Conservation (phyloP, 2,797 vertebrate species). For the Nannoperca australis region DNA sequence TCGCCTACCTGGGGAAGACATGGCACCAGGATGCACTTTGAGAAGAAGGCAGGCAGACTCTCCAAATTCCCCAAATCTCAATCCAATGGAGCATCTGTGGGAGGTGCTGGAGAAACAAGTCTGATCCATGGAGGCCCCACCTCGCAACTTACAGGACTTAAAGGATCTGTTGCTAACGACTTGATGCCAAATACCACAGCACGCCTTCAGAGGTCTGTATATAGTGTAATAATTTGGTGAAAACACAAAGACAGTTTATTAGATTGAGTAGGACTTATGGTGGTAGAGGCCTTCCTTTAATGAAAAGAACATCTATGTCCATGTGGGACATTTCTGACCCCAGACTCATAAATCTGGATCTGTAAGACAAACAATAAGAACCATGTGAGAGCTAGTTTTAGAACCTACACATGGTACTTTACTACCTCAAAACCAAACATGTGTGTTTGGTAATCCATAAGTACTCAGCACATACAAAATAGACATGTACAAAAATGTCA, state of each 20-base stretch:
- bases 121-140: no score
- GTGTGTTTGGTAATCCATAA: background rate
- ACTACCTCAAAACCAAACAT: conserved; percentile 25
- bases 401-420: conserved; percentile 32
- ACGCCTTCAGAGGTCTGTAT: no score
- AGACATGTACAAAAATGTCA: background rate
- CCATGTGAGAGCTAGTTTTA: conserved; percentile 44
- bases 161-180: no score
- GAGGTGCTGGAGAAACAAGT: no score
- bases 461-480: background rate
- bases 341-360: conserved; percentile 51
- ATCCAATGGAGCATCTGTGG: no score
- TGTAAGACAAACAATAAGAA: conserved; percentile 31
- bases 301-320: background rate
- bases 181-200: no score
- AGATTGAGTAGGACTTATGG: background rate
- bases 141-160: no score
- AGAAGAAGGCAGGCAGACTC: no score
- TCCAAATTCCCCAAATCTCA: no score
- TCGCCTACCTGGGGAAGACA: no score
- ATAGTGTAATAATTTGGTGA: background rate
- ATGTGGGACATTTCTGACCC: conserved; percentile 14
- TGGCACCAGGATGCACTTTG: no score
- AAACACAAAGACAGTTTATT: background rate
- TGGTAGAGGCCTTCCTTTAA: background rate